A percentile compares a stretch with the other conserved stretches of the same genome.
These are phyloP conservation scores for Dolichopus griseipennis DNA, from an alignment of 2,888 invertebrate genomes.

Conservation along the genomic window DNA sequence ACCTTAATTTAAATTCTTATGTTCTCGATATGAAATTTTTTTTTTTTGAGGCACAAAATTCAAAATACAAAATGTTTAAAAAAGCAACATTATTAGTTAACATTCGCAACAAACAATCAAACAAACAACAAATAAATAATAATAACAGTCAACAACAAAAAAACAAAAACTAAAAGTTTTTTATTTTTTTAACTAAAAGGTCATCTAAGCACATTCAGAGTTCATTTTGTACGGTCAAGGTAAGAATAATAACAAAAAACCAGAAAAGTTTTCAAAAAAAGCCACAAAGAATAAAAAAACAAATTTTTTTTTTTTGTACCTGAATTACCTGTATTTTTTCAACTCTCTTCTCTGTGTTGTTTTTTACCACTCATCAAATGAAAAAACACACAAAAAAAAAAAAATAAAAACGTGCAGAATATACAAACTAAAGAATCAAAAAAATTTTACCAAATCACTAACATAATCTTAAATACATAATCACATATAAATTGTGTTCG, in stretches of 20 bases:
- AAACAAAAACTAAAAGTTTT: neutral
- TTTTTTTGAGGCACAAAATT: neutral
- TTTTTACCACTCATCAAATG: no score
- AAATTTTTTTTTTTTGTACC: neutral
- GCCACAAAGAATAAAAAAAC: neutral
- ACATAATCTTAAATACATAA: no score
- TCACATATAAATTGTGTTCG: no score
- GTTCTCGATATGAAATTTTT: neutral
- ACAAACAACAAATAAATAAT: neutral
- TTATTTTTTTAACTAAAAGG: neutral
- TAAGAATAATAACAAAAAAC: neutral
- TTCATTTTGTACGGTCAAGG: conserved; percentile 1
- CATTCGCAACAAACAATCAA: neutral
- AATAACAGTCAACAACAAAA: neutral
- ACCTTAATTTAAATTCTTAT: no score
- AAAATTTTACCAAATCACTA: no score
- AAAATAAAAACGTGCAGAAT: no score
- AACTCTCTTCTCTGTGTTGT: neutral
- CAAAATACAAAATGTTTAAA: neutral
- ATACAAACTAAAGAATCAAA: no score
- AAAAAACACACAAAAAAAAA: no score
- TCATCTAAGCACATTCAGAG: conserved; percentile 6
- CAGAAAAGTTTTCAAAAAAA: neutral
- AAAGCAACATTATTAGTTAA: neutral
- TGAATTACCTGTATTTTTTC: neutral